Evolutionary conservation across 2,797 vertebrate genomes (phyloP).

Genomic region (Sciaenops ocellatus): DNA sequence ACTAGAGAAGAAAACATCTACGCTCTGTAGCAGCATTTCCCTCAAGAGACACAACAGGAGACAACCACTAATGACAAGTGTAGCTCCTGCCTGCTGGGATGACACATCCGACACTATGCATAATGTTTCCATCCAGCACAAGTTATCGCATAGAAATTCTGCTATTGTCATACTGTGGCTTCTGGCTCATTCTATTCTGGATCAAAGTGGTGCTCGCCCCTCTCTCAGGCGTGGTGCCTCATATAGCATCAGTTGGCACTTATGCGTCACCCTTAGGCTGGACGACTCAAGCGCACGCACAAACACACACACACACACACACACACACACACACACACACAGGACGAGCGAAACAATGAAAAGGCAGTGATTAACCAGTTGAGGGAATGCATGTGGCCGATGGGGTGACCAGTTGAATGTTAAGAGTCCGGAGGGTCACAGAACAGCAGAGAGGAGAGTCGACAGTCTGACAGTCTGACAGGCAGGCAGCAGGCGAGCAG

Average conservation of each 20-base stretch:
- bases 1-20: conserved; percentile 41
- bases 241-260: conserved; percentile 67
- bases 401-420: conserved; percentile 49
- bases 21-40: conserved; percentile 48
- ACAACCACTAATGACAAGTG: conserved; percentile 69
- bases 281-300: conserved; percentile 44
- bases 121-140: conserved; percentile 57
- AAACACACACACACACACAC: conserved; percentile 26
- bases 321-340: conserved; percentile 25
- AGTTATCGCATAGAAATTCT: conserved; percentile 54
- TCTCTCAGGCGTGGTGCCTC: conserved; percentile 55
- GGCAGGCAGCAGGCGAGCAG: conserved; percentile 46
- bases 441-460: conserved; percentile 28
- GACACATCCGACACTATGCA: conserved; percentile 58
- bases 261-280: conserved; percentile 68
- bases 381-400: conserved; percentile 50
- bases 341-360: conserved; percentile 38
- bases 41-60: conserved; percentile 65
- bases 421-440: conserved; percentile 28
- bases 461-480: conserved; percentile 49
- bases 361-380: conserved; percentile 61
- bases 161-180: conserved; percentile 61
- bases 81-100: conserved; percentile 66
- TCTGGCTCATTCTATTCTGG: conserved; percentile 66
- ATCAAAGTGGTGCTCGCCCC: conserved; percentile 56